Evolutionary conservation across 2,797 vertebrate genomes (phyloP), one percentile per base, ranked within the genome.

Genomic region (Tinamus major): DNA sequence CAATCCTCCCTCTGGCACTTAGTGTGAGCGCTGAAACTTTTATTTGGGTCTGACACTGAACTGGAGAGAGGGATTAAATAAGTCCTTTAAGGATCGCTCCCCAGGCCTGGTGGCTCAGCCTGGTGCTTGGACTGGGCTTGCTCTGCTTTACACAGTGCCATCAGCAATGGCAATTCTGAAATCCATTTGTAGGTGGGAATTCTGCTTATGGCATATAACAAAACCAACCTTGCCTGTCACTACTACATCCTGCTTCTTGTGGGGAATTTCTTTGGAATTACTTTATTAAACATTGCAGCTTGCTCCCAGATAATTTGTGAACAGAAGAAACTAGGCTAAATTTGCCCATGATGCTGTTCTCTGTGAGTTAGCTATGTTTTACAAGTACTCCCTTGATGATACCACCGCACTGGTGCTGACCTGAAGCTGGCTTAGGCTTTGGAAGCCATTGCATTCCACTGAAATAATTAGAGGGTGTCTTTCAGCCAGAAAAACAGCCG

Each of bases 151-250:
- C 24, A 27, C 4, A 1, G 15, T 49, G n/a, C 8, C 37, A n/a
- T 49, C 48, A 74, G 51, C 1, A 1, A 24, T 19, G 72, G 39
- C 16, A 79, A 14, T n/a, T 70, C 27, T 62, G 29, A 55, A 80
- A 48, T 71, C 26, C 1, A 3, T 76, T 58, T 93, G 65, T 0
- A 0, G 59, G 29, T 53, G 42, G 26, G 4, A 79, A 6, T 2
- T 77, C 35, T 80, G 62, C 31, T 7, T 2, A 7, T 15, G 15
- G 21, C 48, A 67, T 0, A 0, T 13, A 6, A 16, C 59, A 55
- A 46, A 89, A 67, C 1, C 89, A n/a, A 20, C 14, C 19, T 79
- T 68, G 41, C n/a, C 44, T 68, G 5, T 39, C 29, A 29, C 55
- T 68, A 42, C 13, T 19, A 31, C 3, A 4, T 33, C 27, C 41